Conservation (phyloP, 2,113 vertebrate species). For the Romanogobio albipinnatus region DNA sequence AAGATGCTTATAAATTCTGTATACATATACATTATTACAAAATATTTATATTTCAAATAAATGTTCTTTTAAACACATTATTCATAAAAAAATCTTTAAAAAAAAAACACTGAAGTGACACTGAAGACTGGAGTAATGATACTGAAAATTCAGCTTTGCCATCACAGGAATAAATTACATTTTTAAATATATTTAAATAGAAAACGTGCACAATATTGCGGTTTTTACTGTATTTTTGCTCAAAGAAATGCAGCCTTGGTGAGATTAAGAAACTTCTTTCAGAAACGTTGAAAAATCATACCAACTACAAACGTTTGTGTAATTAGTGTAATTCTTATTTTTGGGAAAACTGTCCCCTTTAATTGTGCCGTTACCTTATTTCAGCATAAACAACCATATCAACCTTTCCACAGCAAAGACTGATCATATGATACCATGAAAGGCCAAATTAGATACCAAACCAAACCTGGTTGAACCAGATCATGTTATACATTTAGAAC, state of each 20-base stretch:
- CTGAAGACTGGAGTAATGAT: background rate
- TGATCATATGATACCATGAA: background rate
- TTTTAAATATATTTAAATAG: too few species aligned
- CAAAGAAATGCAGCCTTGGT: too few species aligned
- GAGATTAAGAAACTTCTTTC: too few species aligned
- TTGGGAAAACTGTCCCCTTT: background rate
- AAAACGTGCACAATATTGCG: background rate
- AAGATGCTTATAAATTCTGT: background rate
- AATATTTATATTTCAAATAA: too few species aligned
- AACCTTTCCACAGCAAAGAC: background rate
- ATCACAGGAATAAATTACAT: too few species aligned
- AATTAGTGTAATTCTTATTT: background rate
- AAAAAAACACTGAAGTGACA: too few species aligned
- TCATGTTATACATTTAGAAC: slow-evolving; percentile 5
- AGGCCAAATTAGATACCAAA: slow-evolving; percentile 15
- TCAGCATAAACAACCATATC: background rate
- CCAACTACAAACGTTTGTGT: background rate
- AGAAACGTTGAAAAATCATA: background rate
- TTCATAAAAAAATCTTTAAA: too few species aligned
- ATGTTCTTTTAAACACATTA: too few species aligned
- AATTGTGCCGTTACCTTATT: background rate
- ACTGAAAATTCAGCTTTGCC: too few species aligned
- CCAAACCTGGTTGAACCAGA: slow-evolving; percentile 21
- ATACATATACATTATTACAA: too few species aligned
- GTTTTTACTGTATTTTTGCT: background rate